Evolutionary conservation across 2,888 invertebrate genomes (phyloP).

Genomic region (Drosophila paramelanica): DNA sequence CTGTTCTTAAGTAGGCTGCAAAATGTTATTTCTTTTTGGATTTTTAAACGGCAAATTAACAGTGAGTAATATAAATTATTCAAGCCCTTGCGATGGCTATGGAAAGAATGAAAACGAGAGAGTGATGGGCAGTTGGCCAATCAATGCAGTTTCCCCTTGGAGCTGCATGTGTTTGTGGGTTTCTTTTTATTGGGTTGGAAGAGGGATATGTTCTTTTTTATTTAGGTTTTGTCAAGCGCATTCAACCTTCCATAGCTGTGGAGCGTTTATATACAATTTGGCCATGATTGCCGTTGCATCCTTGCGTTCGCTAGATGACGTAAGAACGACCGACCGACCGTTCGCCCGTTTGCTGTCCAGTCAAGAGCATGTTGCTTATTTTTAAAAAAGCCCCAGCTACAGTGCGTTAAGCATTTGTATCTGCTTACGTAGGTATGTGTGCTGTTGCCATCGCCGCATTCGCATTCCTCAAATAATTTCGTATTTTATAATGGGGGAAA

Average conservation of each 20-base stretch:
- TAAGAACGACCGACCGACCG: conserved; percentile 26
- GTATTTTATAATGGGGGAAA: conserved; percentile 55
- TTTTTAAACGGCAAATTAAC: conserved; percentile 9
- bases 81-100: conserved; percentile 9
- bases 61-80: conserved; percentile 20
- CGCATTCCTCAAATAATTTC: conserved; percentile 63
- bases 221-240: conserved; percentile 42
- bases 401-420: conserved; percentile 33
- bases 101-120: conserved; percentile 23
- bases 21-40: conserved; percentile 27
- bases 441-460: conserved; percentile 50
- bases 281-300: conserved; percentile 35
- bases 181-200: conserved; percentile 22
- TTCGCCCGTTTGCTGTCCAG: background rate
- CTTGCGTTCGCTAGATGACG: conserved; percentile 43
- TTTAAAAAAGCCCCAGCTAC: conserved; percentile 38
- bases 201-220: conserved; percentile 12
- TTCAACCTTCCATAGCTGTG: conserved; percentile 31
- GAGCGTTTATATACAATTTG: conserved; percentile 10
- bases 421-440: conserved; percentile 30
- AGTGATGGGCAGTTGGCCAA: conserved; percentile 27
- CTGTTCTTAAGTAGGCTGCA: conserved; percentile 20
- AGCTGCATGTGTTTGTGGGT: conserved; percentile 27
- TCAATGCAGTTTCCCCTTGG: conserved; percentile 22
- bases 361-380: conserved; percentile 44